Base-by-base conservation (phyloP, 1,140 invertebrate genomes). In the Drosophila elegans region DNA sequence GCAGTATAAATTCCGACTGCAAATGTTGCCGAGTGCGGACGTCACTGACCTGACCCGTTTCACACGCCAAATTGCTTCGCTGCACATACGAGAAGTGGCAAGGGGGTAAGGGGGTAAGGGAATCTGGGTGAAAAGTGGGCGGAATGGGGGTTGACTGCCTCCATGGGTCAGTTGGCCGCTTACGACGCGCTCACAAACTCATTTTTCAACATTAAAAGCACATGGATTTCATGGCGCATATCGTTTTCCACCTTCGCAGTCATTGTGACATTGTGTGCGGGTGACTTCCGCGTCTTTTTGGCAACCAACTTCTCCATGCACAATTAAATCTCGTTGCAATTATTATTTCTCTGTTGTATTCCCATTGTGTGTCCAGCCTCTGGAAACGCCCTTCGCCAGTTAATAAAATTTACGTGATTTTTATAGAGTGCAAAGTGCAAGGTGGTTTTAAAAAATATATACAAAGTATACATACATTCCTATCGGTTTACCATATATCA, bases 191-290 rank as follows among this genome's bases (percentile, higher is more conserved):
- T 89, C 84, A 67, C 83, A 88, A 89, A 89, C 84, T 83, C 84
- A 89, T 89, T 88, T 86, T 86, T 86, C 83, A 86, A 80, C 75
- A 88, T 88, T 86, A 86, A 86, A 83, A 86, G 83, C 83, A 80
- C 83, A 86, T 79, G 83, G 83, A 83, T 79, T 79, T 78, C 83
- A 86, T 63, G 84, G 75, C 55, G 79, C 83, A 89, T 71, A 83
- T 83, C 71, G 79, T 54, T 73, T 83, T 89, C 57, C 80, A 83
- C 72, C 84, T 83, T 77, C 77, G 59, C 72, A 38, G 48, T 71
- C 83, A 78, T 46, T 49, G 34, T 48, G 54, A 44, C 44, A 73
- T 49, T 61, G 45, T 54, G 73, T 73, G 48, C 36, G 56, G 55
- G 48, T 44, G 57, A 63, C 69, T 82, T 75, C 69, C 64, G 69